These are phyloP conservation scores for Glossosoma conforme DNA, from an alignment of 1,140 invertebrate species.

Conservation along the genomic window DNA sequence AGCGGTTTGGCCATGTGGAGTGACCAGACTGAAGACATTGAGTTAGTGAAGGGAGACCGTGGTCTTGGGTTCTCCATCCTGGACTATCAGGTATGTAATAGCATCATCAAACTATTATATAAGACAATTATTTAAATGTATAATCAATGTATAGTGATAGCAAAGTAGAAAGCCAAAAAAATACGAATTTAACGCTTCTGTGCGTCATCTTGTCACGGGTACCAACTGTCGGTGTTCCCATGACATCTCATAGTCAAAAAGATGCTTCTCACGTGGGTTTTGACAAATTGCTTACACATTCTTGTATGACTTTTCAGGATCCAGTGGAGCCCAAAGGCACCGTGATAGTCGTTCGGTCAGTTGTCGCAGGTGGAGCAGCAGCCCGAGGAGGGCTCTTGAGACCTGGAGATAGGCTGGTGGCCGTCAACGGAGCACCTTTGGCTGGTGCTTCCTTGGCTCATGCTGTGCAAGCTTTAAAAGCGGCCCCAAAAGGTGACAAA, in stretches of 20 bases:
- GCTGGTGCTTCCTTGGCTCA: slow-evolving; percentile 71
- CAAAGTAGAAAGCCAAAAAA: too few species aligned
- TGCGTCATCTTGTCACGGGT: too few species aligned
- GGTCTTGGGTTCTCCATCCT: slow-evolving; percentile 88
- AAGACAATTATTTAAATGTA: too few species aligned
- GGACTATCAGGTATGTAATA: slow-evolving; percentile 77
- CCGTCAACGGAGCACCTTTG: slow-evolving; percentile 75
- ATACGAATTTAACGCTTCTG: too few species aligned
- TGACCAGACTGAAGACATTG: slow-evolving; percentile 73
- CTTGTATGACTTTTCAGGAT: slow-evolving; percentile 52
- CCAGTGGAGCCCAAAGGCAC: slow-evolving; percentile 74
- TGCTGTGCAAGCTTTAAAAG: slow-evolving; percentile 77
- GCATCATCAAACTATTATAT: too few species aligned
- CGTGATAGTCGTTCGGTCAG: slow-evolving; percentile 83
- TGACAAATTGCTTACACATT: too few species aligned
- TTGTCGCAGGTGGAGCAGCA: slow-evolving; percentile 81
- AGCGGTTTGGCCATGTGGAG: slow-evolving; percentile 86
- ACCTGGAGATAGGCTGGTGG: slow-evolving; percentile 79
- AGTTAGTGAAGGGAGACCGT: slow-evolving; percentile 75
- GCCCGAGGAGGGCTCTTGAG: slow-evolving; percentile 74
- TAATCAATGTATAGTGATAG: too few species aligned
- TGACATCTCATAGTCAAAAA: too few species aligned
- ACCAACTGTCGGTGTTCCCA: too few species aligned
- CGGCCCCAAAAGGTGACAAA: slow-evolving; percentile 66
- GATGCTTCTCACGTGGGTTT: too few species aligned